phyloP scores from a whole-genome alignment of 2,113 vertebrate genomes.

The Hucho hucho region DNA sequence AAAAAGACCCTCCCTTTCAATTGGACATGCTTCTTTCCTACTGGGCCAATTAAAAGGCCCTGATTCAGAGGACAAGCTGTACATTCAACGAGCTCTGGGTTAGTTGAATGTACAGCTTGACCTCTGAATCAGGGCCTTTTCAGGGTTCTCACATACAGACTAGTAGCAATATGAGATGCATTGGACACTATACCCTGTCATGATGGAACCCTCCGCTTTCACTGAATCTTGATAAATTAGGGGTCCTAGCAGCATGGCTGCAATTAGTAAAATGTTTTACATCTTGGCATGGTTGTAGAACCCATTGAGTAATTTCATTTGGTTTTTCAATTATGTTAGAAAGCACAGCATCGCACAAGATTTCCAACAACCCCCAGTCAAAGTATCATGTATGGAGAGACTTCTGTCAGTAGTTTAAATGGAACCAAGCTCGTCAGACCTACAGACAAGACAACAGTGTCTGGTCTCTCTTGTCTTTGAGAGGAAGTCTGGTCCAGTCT shows the following conservation, averaged over 20 bases:
- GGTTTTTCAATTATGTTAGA: not conserved
- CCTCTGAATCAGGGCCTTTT: no score
- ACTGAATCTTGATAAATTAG: no score
- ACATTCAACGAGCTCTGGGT: not conserved
- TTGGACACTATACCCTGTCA: not conserved
- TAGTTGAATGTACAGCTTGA: no score
- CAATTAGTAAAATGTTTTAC: no score
- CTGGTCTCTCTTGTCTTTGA: not conserved
- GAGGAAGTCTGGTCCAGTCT: constrained; percentile 34
- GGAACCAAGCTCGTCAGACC: not conserved
- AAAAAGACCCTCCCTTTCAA: not conserved
- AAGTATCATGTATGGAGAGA: not conserved
- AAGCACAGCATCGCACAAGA: not conserved
- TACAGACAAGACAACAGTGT: constrained; percentile 21
- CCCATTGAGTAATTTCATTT: not conserved
- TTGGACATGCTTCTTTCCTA: constrained; percentile 1
- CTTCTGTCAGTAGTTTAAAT: not conserved
- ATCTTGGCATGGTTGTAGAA: no score
- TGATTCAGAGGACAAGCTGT: not conserved
- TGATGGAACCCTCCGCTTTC: not conserved
- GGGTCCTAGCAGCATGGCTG: no score
- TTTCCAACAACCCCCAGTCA: not conserved
- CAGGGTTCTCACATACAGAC: not conserved
- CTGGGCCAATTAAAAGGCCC: constrained; percentile 3
- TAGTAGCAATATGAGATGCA: not conserved